Base-by-base conservation (phyloP, 2,888 invertebrate genomes). In the Melipona beecheii region DNA sequence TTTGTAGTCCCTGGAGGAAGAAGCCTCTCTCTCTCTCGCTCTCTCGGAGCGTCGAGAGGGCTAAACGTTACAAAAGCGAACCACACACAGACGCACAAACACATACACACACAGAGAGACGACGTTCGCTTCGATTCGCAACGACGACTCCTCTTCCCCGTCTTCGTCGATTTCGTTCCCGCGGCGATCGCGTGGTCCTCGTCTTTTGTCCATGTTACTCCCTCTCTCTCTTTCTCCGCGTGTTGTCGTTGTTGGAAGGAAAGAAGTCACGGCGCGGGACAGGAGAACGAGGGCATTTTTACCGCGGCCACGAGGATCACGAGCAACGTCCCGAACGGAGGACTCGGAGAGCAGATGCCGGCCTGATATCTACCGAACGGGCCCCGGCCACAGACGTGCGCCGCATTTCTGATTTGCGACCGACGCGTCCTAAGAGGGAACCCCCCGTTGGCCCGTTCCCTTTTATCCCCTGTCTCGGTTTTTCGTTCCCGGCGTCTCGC, bases 1-100 rank as follows among this genome's bases (percentile, higher is more conserved):
- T 93, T 93, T 92, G 91, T 92, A 91, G 92, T 90, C 90, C 90
- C 87, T 84, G 78, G 64, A 75, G 84, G 80, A 84, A 73, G 81
- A 87, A 84, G 50, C 56, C 76, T 64, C 77, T 64, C 76, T 69
- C 79, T 75, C 79, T 64, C 78, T 69, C 79, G 72, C 70, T 66
- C 80, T 62, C 56, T 74, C 9, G 62, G 11, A 31, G 43, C 72
- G 66, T 24, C 54, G 60, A 68, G 60, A 58, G 62, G 74, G 69
- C 78, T 83, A 85, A 75, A 86, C 86, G 78, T 88, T 88, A 84
- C 86, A 87, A 87, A 88, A 60, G 60, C 60, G 19, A 19, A 24
- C 11, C 43, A 84, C 74, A 71, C 85, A 75, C 77, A 86, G 27
- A 27, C 27, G 1, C 84, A 79, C 82, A 64, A 81, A 79, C 6